Conservation (phyloP, 2,888 invertebrate species). For the Drosophila tripunctata region DNA sequence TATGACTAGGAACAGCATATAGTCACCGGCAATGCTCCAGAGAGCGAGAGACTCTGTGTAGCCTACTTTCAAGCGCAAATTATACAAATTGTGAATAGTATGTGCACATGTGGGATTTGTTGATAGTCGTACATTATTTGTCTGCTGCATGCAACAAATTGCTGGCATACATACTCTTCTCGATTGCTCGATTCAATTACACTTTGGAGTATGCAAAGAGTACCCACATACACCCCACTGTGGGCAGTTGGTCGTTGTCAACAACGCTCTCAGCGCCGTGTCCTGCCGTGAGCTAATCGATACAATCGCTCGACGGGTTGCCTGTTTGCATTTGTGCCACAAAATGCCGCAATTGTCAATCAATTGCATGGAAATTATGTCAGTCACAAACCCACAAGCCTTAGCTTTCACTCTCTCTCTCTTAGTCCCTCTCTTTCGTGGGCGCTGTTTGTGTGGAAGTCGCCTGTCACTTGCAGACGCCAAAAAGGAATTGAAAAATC, state of each 20-base stretch:
- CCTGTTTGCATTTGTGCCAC: slow-evolving; percentile 72
- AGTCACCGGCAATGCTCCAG: neutral
- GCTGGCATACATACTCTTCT: slow-evolving; percentile 15
- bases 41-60: slow-evolving; percentile 4
- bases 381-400: slow-evolving; percentile 33
- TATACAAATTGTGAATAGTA: slow-evolving; percentile 56
- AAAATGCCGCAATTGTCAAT: slow-evolving; percentile 78
- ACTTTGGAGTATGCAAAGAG: slow-evolving; percentile 21
- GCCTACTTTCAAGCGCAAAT: slow-evolving; percentile 47
- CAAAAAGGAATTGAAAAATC: slow-evolving; percentile 50
- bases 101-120: slow-evolving; percentile 28
- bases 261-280: slow-evolving; percentile 28
- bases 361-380: slow-evolving; percentile 78
- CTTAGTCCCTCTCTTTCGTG: neutral
- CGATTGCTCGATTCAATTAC: slow-evolving; percentile 56
- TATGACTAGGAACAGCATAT: neutral
- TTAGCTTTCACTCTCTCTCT: neutral
- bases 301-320: slow-evolving; percentile 60
- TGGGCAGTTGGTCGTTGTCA: slow-evolving; percentile 25
- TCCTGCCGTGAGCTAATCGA: slow-evolving; percentile 67
- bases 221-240: slow-evolving; percentile 10
- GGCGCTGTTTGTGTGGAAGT: slow-evolving; percentile 34
- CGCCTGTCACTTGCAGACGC: slow-evolving; percentile 57
- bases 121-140: neutral
- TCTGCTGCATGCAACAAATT: slow-evolving; percentile 43